Evolutionary conservation across 2,113 vertebrate genomes (phyloP).

Genomic region (Corythoichthys haematopterus): DNA sequence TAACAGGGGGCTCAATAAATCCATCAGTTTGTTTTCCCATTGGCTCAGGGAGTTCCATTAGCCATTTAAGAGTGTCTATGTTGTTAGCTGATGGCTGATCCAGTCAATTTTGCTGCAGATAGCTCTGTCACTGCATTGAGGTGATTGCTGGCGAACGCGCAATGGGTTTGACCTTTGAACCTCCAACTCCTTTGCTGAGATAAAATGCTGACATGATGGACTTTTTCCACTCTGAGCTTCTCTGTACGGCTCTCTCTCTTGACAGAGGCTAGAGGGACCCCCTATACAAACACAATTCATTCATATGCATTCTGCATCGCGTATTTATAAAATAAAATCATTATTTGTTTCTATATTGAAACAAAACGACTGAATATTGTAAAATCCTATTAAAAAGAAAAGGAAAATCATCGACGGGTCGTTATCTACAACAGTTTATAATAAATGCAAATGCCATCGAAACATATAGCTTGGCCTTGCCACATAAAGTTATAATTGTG

Average conservation of each 20-base stretch:
- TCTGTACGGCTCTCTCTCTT: neutral
- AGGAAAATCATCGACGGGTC: too few species aligned
- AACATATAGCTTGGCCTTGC: too few species aligned
- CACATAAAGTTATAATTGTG: too few species aligned
- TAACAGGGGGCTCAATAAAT: constrained; percentile 52
- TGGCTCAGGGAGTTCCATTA: constrained; percentile 50
- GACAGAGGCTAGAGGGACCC: neutral
- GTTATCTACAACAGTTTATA: too few species aligned
- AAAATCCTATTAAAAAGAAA: too few species aligned
- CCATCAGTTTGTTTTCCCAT: constrained; percentile 48
- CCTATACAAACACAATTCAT: too few species aligned
- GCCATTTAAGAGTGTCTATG: constrained; percentile 51
- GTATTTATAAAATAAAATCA: too few species aligned
- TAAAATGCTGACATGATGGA: constrained; percentile 58
- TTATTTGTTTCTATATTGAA: too few species aligned
- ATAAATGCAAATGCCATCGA: too few species aligned
- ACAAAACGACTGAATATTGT: too few species aligned
- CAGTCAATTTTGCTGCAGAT: constrained; percentile 54
- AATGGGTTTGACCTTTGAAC: constrained; percentile 59
- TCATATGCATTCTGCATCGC: too few species aligned
- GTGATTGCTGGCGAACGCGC: constrained; percentile 53
- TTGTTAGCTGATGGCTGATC: constrained; percentile 55
- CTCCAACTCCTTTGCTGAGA: constrained; percentile 52
- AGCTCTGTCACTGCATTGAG: constrained; percentile 52
- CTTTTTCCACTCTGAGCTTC: constrained; percentile 27